These are phyloP conservation scores for Buteo buteo DNA, from an alignment of 2,113 vertebrate species.

Conservation along the genomic window DNA sequence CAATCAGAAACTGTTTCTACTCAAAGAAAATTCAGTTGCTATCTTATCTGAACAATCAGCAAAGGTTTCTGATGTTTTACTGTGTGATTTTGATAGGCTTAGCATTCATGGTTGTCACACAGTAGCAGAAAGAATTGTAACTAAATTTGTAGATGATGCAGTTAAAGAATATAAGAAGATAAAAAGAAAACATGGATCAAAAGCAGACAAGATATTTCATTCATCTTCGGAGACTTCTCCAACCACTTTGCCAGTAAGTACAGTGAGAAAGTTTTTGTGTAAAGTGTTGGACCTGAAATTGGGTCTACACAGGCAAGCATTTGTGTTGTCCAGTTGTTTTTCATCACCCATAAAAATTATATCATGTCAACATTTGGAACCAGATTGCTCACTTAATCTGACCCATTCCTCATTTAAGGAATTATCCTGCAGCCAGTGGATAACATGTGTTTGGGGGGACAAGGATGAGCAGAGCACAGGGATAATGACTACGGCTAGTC, in stretches of 20 bases:
- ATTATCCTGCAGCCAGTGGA: background rate
- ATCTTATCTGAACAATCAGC: background rate
- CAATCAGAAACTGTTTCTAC: background rate
- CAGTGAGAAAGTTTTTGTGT: background rate
- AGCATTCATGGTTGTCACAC: background rate
- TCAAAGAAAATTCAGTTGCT: background rate
- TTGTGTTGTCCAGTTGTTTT: background rate
- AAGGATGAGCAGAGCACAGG: background rate
- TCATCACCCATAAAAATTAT: background rate
- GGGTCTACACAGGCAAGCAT: background rate
- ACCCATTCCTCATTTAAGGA: background rate
- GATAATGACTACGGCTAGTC: background rate
- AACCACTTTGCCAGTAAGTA: conserved; percentile 39
- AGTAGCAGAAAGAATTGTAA: conserved; percentile 21
- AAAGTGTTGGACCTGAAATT: background rate
- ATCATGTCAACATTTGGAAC: background rate
- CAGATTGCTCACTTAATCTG: background rate
- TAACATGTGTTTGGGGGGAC: rapidly evolving
- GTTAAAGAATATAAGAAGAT: conserved; percentile 56
- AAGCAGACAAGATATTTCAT: background rate
- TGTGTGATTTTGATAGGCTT: background rate
- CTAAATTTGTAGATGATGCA: conserved; percentile 39
- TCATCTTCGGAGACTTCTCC: background rate
- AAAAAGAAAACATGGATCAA: conserved; percentile 26
- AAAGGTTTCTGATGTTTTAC: background rate